These are phyloP conservation scores for Pristionchus fissidentatus DNA, from an alignment of 2,888 invertebrate species.

Conservation along the genomic window DNA sequence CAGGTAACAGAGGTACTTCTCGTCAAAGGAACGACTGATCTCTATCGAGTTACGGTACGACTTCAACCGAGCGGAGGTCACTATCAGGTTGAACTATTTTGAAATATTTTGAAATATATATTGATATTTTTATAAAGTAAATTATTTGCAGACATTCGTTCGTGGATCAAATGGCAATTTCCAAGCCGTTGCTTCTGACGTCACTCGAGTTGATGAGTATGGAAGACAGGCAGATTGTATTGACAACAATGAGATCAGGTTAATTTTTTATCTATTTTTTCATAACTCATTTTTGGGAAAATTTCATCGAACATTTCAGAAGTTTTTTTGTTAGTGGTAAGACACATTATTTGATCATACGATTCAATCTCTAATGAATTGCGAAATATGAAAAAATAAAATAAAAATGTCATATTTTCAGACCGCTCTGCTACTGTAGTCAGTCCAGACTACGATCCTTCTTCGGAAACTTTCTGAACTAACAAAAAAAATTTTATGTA, in stretches of 20 bases:
- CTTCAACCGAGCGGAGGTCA: background rate
- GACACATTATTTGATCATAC: too few relatives aligned
- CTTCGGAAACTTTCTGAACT: conserved; percentile 6
- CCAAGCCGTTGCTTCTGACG: background rate
- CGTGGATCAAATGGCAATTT: background rate
- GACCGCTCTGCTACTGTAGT: conserved; percentile 14
- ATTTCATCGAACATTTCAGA: too few relatives aligned
- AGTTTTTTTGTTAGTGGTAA: too few relatives aligned
- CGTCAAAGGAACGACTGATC: background rate
- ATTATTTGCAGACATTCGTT: conserved; percentile 1
- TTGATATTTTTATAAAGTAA: background rate
- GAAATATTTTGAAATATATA: background rate
- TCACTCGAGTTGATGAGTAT: background rate
- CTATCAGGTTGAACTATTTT: background rate
- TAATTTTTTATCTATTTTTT: background rate
- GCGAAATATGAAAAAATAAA: background rate
- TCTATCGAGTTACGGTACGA: background rate
- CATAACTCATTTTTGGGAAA: background rate
- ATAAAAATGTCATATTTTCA: background rate
- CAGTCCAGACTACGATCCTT: background rate
- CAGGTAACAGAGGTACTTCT: background rate
- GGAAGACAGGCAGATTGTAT: background rate
- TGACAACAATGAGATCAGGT: conserved; percentile 23
- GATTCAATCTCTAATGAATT: too few relatives aligned
- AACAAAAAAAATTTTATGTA: too few relatives aligned